These are phyloP conservation scores for Holcopasites calliopsidis DNA, from an alignment of 1,140 invertebrate genomes.

Conservation along the genomic window DNA sequence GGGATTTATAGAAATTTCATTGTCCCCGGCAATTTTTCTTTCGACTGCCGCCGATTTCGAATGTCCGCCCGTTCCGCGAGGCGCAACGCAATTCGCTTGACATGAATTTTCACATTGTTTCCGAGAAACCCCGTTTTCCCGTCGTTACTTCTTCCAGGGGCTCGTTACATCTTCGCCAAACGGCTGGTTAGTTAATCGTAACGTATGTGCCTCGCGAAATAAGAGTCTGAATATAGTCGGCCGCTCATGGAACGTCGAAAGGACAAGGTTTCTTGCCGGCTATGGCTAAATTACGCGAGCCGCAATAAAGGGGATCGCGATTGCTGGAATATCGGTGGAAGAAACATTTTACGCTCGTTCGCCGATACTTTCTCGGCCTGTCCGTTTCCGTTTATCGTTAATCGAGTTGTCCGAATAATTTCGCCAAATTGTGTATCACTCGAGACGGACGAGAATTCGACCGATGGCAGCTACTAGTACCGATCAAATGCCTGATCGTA, in stretches of 20 bases:
- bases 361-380: slow-evolving; percentile 4
- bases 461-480: no score
- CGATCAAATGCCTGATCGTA: not conserved
- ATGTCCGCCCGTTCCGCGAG: not conserved
- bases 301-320: not conserved
- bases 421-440: no score
- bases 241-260: not conserved
- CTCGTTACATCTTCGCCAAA: not conserved
- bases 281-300: not conserved
- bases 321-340: not conserved
- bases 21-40: not conserved
- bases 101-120: not conserved
- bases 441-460: no score
- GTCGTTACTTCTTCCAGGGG: not conserved
- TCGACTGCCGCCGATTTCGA: not conserved
- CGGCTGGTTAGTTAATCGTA: no score
- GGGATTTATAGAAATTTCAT: not conserved
- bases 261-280: not conserved
- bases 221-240: no score
- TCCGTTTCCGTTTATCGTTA: not conserved
- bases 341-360: not conserved
- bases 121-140: not conserved
- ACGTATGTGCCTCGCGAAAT: no score
- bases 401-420: not conserved
- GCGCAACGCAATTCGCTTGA: not conserved